Evolutionary conservation across 2,797 vertebrate genomes (phyloP).

Genomic region (Galago senegalensis): DNA sequence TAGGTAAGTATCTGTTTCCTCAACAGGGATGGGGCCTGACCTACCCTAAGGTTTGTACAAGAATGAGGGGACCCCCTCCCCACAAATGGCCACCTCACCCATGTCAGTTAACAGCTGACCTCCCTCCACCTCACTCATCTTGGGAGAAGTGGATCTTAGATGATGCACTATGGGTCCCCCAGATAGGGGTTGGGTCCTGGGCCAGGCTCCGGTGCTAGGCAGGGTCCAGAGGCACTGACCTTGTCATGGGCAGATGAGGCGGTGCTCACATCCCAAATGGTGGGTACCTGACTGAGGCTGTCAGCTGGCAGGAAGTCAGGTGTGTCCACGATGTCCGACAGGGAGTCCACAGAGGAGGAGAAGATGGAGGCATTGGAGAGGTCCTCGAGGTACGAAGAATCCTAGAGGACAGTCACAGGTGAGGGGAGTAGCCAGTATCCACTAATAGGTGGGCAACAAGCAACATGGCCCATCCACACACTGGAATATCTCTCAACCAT

Average conservation of each 20-base stretch:
- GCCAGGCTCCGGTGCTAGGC: neutral
- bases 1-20: neutral
- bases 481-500: neutral
- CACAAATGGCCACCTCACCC: neutral
- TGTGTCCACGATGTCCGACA: conserved; percentile 94
- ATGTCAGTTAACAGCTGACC: neutral
- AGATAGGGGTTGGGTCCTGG: neutral
- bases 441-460: neutral
- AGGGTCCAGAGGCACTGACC: conserved; percentile 86
- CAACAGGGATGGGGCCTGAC: neutral
- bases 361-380: conserved; percentile 95
- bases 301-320: conserved; percentile 92
- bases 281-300: conserved; percentile 93
- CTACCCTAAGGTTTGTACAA: neutral
- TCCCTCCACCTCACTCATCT: too few relatives aligned
- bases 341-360: conserved; percentile 96
- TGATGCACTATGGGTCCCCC: neutral
- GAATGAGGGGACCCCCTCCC: neutral
- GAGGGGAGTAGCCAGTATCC: neutral
- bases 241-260: conserved; percentile 92
- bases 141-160: neutral
- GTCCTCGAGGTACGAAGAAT: conserved; percentile 95
- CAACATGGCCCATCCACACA: neutral
- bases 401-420: conserved; percentile 87
- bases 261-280: conserved; percentile 95